Conservation (phyloP, 2,888 invertebrate species). For the Galerucella nymphaeae region DNA sequence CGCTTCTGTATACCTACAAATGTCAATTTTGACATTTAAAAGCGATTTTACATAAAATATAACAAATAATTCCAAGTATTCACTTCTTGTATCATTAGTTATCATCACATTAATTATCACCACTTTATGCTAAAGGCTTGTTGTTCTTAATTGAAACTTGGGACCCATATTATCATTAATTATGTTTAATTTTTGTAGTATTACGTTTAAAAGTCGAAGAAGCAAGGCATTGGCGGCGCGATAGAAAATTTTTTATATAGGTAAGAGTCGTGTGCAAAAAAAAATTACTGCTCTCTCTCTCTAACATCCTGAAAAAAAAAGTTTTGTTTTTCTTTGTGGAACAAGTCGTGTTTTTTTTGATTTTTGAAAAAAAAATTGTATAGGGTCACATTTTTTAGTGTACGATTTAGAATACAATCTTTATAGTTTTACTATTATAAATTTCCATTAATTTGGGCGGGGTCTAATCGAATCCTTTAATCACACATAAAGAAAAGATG, state of each 20-base stretch:
- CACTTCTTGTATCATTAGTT: too few species aligned
- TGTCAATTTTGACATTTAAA: too few species aligned
- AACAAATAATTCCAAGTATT: too few species aligned
- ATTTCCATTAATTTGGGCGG: too few species aligned
- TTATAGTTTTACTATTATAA: too few species aligned
- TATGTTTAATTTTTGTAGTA: slow-evolving; percentile 57
- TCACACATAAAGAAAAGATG: too few species aligned
- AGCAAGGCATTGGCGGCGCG: slow-evolving; percentile 43
- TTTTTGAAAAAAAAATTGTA: too few species aligned
- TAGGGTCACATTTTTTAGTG: too few species aligned
- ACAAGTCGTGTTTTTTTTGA: neutral
- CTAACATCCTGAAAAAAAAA: neutral
- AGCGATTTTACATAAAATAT: too few species aligned
- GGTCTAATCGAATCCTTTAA: too few species aligned
- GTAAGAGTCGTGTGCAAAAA: slow-evolving; percentile 45
- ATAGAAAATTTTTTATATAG: slow-evolving; percentile 45
- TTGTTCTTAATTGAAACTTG: slow-evolving; percentile 14
- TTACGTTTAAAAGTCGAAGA: slow-evolving; percentile 54
- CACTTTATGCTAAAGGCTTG: slow-evolving; percentile 19
- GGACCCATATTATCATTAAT: slow-evolving; percentile 31
- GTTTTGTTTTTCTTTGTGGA: neutral
- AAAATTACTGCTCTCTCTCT: neutral
- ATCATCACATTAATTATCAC: slow-evolving; percentile 7
- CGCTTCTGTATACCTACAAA: too few species aligned
- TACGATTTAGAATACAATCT: too few species aligned